phyloP scores from a whole-genome alignment of 2,797 vertebrate species.

The Acanthiza pusilla region DNA sequence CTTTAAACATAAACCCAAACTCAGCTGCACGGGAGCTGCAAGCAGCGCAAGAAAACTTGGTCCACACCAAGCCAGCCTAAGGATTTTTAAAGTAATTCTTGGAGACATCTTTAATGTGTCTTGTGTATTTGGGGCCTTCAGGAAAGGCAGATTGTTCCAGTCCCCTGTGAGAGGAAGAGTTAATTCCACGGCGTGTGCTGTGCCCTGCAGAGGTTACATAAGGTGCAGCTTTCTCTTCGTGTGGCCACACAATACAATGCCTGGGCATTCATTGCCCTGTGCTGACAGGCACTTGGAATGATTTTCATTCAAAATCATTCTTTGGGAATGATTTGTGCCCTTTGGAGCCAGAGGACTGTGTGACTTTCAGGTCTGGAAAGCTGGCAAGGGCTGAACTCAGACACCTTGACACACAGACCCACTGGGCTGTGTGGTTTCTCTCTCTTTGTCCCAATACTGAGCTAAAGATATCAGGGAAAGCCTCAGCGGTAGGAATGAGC shows the following conservation, averaged over 20 bases:
- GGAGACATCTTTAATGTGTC: neutral
- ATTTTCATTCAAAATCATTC: too few relatives aligned
- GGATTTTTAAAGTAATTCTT: neutral
- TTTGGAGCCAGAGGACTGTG: neutral
- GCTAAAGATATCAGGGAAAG: rapidly evolving
- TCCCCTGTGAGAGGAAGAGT: neutral
- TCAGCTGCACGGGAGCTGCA: neutral
- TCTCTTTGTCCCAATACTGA: neutral
- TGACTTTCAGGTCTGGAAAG: neutral
- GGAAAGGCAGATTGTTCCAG: neutral
- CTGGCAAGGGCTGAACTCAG: neutral
- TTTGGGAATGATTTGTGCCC: neutral
- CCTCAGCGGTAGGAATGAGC: neutral
- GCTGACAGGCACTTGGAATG: neutral
- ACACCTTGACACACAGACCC: neutral
- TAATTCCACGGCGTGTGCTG: neutral
- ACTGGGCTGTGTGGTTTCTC: neutral
- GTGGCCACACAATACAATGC: neutral
- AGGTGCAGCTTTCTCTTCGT: neutral
- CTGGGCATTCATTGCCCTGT: neutral
- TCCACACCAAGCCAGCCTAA: neutral
- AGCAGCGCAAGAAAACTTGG: neutral
- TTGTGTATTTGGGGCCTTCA: neutral
- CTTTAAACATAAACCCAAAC: neutral
- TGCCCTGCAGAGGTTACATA: neutral